Conservation (phyloP, 1,140 invertebrate species). For the Pogonomyrmex barbatus region DNA sequence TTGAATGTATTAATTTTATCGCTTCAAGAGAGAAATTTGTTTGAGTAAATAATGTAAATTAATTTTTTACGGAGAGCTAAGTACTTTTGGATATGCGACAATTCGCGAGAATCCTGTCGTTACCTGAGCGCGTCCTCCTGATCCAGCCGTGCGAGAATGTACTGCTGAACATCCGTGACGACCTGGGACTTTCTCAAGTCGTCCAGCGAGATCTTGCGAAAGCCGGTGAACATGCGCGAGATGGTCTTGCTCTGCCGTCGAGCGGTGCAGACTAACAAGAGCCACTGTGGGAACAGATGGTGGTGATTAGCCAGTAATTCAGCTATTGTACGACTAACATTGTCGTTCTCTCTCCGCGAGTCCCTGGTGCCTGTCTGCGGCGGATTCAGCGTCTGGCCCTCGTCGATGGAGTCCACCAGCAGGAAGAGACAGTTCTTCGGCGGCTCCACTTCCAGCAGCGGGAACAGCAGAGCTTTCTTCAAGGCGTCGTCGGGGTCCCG, state of each 20-base stretch:
- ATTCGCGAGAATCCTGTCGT: not conserved
- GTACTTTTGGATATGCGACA: not conserved
- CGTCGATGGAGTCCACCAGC: constrained; percentile 97
- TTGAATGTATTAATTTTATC: not conserved
- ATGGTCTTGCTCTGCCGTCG: constrained; percentile 94
- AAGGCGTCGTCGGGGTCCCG: constrained; percentile 96
- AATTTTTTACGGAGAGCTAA: not conserved
- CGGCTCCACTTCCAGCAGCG: constrained; percentile 93
- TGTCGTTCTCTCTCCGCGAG: constrained; percentile 85
- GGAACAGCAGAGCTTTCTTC: constrained; percentile 94
- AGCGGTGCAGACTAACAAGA: constrained; percentile 96
- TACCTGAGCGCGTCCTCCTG: constrained; percentile 90
- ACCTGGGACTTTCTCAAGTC: constrained; percentile 96
- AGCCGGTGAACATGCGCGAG: constrained; percentile 96
- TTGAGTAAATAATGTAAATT: not conserved
- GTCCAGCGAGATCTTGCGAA: constrained; percentile 96
- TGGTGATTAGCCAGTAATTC: constrained; percentile 95
- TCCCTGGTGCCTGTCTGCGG: constrained; percentile 81
- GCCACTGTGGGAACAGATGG: constrained; percentile 97
- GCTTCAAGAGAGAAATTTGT: not conserved
- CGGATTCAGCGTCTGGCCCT: constrained; percentile 86
- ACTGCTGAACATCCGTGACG: constrained; percentile 96
- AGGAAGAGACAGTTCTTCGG: constrained; percentile 94
- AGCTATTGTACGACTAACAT: constrained; percentile 91
- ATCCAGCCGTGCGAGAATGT: constrained; percentile 96